phyloP scores from a whole-genome alignment of 2,113 vertebrate species.

The Gymnogyps californianus region DNA sequence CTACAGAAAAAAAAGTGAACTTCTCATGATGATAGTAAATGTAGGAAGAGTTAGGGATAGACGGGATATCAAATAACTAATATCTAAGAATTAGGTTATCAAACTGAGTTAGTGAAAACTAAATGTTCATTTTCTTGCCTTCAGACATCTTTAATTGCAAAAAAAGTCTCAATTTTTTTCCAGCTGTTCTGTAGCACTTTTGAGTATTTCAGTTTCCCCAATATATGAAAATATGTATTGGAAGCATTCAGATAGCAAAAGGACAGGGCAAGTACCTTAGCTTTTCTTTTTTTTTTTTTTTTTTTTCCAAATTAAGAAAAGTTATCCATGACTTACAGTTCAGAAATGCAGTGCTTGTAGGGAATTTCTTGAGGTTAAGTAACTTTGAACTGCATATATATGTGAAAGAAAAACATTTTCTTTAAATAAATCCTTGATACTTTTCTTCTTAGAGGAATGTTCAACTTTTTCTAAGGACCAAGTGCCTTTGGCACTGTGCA shows the following conservation, averaged over 20 bases:
- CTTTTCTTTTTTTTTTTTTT: not conserved
- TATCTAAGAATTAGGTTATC: not conserved
- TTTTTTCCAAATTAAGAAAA: not conserved
- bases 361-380: not conserved
- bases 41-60: not conserved
- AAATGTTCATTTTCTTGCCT: not conserved
- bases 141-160: not conserved
- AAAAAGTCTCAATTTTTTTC: not conserved
- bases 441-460: not conserved
- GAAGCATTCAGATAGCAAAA: not conserved
- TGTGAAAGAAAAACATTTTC: not conserved
- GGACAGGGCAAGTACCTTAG: not conserved
- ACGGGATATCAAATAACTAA: not conserved
- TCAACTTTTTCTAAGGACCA: not conserved
- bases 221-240: not conserved
- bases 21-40: not conserved
- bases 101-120: not conserved
- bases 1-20: not conserved
- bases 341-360: not conserved
- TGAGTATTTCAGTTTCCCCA: not conserved
- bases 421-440: not conserved
- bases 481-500: not conserved
- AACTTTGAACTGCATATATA: not conserved
- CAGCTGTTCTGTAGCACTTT: not conserved
- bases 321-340: not conserved